Conservation (phyloP, 2,888 invertebrate genomes). For the Callinectes sapidus region DNA sequence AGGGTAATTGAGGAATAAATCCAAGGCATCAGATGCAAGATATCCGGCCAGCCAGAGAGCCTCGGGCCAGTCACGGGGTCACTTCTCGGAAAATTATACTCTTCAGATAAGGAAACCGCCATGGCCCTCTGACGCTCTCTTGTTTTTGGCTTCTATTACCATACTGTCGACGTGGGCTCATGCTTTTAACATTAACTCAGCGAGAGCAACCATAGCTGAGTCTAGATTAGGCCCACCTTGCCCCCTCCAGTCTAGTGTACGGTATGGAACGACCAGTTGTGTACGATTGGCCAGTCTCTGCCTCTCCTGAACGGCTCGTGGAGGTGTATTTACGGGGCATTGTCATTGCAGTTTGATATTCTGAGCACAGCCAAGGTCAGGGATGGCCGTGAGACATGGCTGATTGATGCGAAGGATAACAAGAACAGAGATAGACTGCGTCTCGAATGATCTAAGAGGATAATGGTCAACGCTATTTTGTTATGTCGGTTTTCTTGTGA, state of each 20-base stretch:
- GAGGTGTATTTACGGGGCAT: slow-evolving; percentile 33
- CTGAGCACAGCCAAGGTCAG: background rate
- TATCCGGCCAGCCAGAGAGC: background rate
- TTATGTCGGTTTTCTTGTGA: background rate
- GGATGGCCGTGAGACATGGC: slow-evolving; percentile 19
- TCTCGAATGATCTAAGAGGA: background rate
- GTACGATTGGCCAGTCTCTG: slow-evolving; percentile 15
- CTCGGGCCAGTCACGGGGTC: slow-evolving; percentile 2
- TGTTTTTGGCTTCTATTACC: slow-evolving; percentile 43
- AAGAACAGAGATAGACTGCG: background rate
- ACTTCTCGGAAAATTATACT: slow-evolving; percentile 4
- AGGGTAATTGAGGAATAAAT: slow-evolving; percentile 24
- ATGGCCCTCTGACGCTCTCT: background rate
- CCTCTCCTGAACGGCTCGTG: background rate
- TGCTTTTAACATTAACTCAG: slow-evolving; percentile 43
- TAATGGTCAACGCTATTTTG: background rate
- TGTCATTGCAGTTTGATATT: slow-evolving; percentile 31
- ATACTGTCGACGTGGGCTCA: slow-evolving; percentile 31
- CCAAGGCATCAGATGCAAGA: slow-evolving; percentile 26
- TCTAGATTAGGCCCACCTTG: slow-evolving; percentile 29
- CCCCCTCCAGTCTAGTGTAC: slow-evolving; percentile 5
- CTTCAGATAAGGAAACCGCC: slow-evolving; percentile 17
- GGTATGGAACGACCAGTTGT: slow-evolving; percentile 16
- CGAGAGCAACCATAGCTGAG: background rate
- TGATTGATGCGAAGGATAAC: slow-evolving; percentile 25